Conservation (phyloP, 2,113 vertebrate species). For the Ctenomys sociabilis region DNA sequence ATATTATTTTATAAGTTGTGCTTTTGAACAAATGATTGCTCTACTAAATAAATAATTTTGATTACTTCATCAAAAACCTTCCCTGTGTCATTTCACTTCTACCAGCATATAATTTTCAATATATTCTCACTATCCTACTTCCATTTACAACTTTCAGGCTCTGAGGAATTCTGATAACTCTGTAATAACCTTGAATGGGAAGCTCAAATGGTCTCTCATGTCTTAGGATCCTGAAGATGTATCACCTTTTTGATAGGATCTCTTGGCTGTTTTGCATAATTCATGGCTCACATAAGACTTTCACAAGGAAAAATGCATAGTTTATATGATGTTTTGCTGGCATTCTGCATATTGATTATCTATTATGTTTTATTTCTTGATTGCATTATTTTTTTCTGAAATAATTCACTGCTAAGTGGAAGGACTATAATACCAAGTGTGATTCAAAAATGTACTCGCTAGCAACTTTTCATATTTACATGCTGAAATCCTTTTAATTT, state of each 20-base stretch:
- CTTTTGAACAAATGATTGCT: constrained; percentile 72
- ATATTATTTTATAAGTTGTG: constrained; percentile 58
- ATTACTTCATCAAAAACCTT: constrained; percentile 63
- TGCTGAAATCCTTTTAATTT: constrained; percentile 2
- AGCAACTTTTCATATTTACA: background rate
- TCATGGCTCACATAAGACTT: constrained; percentile 71
- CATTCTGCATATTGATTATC: constrained; percentile 74
- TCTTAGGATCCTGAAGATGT: constrained; percentile 72
- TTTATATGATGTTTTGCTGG: constrained; percentile 75
- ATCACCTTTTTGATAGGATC: constrained; percentile 76
- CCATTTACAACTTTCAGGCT: constrained; percentile 65
- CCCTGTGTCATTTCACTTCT: background rate
- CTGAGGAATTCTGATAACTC: constrained; percentile 65
- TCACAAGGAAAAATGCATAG: constrained; percentile 74
- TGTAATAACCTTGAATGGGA: constrained; percentile 71
- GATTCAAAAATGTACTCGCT: background rate
- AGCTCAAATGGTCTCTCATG: constrained; percentile 66
- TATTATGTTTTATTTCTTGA: constrained; percentile 73
- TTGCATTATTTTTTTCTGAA: constrained; percentile 70
- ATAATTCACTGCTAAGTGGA: constrained; percentile 73
- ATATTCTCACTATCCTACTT: constrained; percentile 18
- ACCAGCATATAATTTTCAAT: constrained; percentile 3
- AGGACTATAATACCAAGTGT: constrained; percentile 24
- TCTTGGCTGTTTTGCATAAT: constrained; percentile 72
- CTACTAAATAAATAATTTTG: constrained; percentile 75